Evolutionary conservation across 2,797 vertebrate genomes (phyloP), one percentile per base, ranked within the genome.

Genomic region (Threskiornis aethiopicus): DNA sequence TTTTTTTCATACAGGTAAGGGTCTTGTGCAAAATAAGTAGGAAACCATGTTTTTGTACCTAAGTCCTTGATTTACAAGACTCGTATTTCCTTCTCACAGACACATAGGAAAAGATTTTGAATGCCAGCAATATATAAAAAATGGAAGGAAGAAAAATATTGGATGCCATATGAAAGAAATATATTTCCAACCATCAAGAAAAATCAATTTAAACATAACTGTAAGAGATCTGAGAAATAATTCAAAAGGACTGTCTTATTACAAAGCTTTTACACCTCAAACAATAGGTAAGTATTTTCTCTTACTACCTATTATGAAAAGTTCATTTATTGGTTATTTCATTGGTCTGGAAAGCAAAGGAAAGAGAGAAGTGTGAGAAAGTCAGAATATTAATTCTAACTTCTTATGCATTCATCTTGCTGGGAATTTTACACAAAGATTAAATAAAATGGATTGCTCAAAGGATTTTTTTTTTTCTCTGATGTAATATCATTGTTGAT

Each of bases 131-230:
- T 97, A 98, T 31, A 91, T 94, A 31, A 94, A 75, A 89, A 96
- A 93, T 69, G 18, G 29, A 84, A 76, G 47, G 46, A 89, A 84
- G 37, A 92, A 95, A 91, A 97, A 96, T 65, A 84, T 52, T 62
- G 97, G 96, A 15, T 98, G 97, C 44, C 81, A 91, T 44, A 96
- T 97, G 89, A 91, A 94, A 92, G 83, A 94, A 77, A 35, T 89
- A 2, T 20, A 85, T 93, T 94, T 95, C 33, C 85, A 93, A 11
- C 64, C 52, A 49, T 39, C 79, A 55, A 91, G 18, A 44, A 96
- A 95, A 69, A 92, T 94, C 4, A 71, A 47, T 49, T 71, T 95
- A 72, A 95, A 96, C 12, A 70, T 95, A 78, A 95, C 90, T 25
- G 72, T 65, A 64, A 94, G 26, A 69, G 25, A 73, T 87, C 13